These are phyloP conservation scores for Magallana gigas DNA, from an alignment of 1,140 invertebrate genomes.

Conservation along the genomic window DNA sequence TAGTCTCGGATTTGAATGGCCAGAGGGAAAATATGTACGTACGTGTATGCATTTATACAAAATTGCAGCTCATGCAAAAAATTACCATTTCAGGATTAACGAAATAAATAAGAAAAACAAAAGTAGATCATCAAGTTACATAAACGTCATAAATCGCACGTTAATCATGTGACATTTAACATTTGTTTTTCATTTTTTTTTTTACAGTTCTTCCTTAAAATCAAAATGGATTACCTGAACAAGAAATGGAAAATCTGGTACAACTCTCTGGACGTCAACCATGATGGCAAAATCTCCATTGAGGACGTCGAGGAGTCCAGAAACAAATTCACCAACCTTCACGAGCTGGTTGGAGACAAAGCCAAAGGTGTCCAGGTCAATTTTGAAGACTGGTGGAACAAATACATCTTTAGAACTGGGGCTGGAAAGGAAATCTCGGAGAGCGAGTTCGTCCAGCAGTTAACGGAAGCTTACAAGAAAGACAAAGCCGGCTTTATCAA, in stretches of 20 bases:
- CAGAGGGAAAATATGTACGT: too few species aligned
- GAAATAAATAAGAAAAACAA: too few species aligned
- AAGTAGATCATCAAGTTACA: too few species aligned
- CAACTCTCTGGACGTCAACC: conserved; percentile 65
- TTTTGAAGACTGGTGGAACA: conserved; percentile 57
- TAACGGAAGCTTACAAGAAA: conserved; percentile 39
- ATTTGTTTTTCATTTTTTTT: too few species aligned
- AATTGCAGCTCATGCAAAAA: too few species aligned
- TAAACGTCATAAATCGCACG: too few species aligned
- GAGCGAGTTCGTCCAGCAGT: conserved; percentile 50
- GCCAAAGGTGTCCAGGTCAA: conserved; percentile 45
- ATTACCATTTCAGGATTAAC: too few species aligned
- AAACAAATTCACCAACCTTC: conserved; percentile 62
- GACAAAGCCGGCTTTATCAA: conserved; percentile 54
- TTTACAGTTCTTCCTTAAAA: too few species aligned
- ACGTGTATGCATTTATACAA: too few species aligned
- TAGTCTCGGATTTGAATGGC: too few species aligned
- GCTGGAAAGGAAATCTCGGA: conserved; percentile 54
- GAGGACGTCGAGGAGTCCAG: conserved; percentile 65
- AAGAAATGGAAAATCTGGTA: conserved; percentile 65
- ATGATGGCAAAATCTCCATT: conserved; percentile 62
- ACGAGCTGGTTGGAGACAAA: conserved; percentile 59
- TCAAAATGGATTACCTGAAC: conserved; percentile 50
- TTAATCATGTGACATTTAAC: too few species aligned
- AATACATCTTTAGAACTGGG: conserved; percentile 47